Conservation (phyloP, 2,797 vertebrate species). For the Chloroceryle inda region DNA sequence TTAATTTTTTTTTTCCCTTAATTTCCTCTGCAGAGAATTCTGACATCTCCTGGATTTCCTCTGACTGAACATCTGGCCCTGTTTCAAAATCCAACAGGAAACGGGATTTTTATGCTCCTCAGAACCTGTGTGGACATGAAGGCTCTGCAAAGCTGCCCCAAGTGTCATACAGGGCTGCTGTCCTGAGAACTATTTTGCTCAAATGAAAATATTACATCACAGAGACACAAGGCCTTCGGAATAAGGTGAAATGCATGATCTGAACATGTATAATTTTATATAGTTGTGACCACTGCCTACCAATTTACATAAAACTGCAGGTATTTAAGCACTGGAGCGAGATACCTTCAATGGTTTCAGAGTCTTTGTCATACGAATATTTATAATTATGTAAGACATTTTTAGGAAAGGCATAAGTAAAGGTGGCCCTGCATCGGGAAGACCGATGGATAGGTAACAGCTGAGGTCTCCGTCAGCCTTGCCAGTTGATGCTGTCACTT, state of each 20-base stretch:
- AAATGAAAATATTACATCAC: not conserved
- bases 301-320: not conserved
- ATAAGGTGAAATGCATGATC: not conserved
- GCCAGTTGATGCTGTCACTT: not conserved
- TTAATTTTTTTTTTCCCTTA: not conserved
- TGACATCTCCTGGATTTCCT: slow-evolving; percentile 1
- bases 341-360: not conserved
- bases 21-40: slow-evolving; percentile 33
- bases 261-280: not conserved
- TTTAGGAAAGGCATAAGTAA: not conserved
- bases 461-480: not conserved
- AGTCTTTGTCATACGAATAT: not conserved
- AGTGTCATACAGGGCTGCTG: not conserved
- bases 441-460: not conserved
- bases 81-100: not conserved
- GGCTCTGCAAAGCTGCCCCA: not conserved
- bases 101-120: not conserved
- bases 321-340: not conserved
- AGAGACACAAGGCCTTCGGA: not conserved
- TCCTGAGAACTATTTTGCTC: not conserved
- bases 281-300: not conserved
- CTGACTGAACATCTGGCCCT: not conserved
- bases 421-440: not conserved
- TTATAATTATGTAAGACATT: not conserved
- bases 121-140: not conserved